Evolutionary conservation across 2,888 invertebrate species (phyloP).

Genomic region (Drosophila paramelanica): DNA sequence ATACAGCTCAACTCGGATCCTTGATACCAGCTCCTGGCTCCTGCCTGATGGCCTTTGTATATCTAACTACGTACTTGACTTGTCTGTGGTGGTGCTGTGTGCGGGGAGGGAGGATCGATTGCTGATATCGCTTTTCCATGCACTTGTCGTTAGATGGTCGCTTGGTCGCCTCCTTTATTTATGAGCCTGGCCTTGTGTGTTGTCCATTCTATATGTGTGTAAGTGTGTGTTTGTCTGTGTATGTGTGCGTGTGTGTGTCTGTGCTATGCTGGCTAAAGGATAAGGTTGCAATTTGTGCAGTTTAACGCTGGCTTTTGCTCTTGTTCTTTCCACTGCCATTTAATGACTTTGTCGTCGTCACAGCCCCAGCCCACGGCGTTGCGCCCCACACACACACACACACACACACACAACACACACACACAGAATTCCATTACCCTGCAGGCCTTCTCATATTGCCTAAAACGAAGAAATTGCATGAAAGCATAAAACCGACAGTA

Average conservation of each 20-base stretch:
- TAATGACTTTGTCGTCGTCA: conserved; percentile 77
- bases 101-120: conserved; percentile 1
- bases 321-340: conserved; percentile 54
- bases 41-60: conserved; percentile 42
- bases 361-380: conserved; percentile 27
- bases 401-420: not conserved
- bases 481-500: conserved; percentile 80
- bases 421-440: not conserved
- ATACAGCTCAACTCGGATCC: conserved; percentile 59
- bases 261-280: conserved; percentile 50
- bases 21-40: conserved; percentile 25
- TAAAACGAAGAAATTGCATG: conserved; percentile 76
- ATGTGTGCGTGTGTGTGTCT: conserved; percentile 18
- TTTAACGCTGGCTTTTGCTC: conserved; percentile 78
- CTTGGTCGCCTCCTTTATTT: conserved; percentile 63
- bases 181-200: conserved; percentile 63
- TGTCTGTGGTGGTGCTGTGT: conserved; percentile 6
- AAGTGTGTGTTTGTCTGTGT: conserved; percentile 20
- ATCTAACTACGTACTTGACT: conserved; percentile 49
- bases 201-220: conserved; percentile 27
- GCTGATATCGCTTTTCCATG: conserved; percentile 58
- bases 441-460: conserved; percentile 70
- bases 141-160: conserved; percentile 56
- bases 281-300: conserved; percentile 81
- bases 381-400: conserved; percentile 16